These are phyloP conservation scores for Parauchenoglanis punctatus DNA, from an alignment of 2,797 vertebrate species.

Conservation along the genomic window DNA sequence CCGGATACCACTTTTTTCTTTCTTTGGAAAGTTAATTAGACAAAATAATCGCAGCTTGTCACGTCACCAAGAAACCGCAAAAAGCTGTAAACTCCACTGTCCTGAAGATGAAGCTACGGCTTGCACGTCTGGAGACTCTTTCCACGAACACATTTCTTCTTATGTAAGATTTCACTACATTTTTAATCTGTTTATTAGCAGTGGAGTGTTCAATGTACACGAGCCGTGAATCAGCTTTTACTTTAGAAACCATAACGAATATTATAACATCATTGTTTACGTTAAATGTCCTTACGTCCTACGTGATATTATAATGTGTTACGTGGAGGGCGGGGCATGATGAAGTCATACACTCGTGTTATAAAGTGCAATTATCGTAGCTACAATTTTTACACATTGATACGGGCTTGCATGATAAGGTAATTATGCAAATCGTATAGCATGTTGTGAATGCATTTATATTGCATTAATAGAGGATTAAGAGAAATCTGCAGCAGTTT, in stretches of 20 bases:
- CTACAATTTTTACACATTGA: neutral
- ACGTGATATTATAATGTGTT: neutral
- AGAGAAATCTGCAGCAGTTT: neutral
- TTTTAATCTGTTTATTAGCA: neutral
- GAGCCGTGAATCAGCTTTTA: neutral
- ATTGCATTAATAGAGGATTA: neutral
- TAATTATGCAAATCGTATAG: neutral
- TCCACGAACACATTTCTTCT: neutral
- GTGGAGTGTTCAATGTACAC: neutral
- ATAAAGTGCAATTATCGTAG: conserved; percentile 9
- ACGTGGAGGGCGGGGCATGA: neutral
- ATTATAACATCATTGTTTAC: neutral
- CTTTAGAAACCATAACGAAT: neutral
- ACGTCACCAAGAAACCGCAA: neutral
- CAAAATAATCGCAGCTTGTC: neutral
- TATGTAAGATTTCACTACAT: neutral
- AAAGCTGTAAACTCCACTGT: neutral
- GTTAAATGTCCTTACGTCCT: neutral
- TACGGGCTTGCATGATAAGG: neutral
- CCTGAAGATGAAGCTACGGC: neutral
- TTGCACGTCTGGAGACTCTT: neutral
- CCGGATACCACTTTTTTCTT: too few species aligned
- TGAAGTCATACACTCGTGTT: neutral
- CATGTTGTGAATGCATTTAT: neutral
- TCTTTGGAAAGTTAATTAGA: too few species aligned